These are phyloP conservation scores for Silurus asotus DNA, from an alignment of 2,113 vertebrate species.

Conservation along the genomic window DNA sequence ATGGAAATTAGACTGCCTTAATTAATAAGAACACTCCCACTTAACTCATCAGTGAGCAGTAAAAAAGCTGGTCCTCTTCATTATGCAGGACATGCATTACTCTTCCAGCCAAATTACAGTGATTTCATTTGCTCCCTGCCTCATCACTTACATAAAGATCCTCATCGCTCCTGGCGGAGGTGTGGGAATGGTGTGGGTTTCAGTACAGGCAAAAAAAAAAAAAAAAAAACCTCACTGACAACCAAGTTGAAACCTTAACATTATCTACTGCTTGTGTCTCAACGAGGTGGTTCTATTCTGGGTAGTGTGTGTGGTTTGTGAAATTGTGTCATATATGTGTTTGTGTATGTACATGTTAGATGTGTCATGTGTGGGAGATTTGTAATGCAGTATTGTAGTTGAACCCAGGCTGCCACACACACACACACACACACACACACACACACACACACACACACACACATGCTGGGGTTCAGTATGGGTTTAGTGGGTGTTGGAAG, in stretches of 20 bases:
- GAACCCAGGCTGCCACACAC: constrained; percentile 16
- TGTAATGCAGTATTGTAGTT: constrained; percentile 39
- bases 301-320: constrained; percentile 7
- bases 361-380: constrained; percentile 41
- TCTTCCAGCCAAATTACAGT: constrained; percentile 56
- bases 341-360: constrained; percentile 28
- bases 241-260: constrained; percentile 37
- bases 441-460: not conserved
- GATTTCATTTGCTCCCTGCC: constrained; percentile 58
- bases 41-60: constrained; percentile 51
- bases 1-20: constrained; percentile 60
- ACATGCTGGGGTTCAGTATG: not conserved
- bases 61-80: constrained; percentile 53
- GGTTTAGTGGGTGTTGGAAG: not conserved
- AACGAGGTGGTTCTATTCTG: constrained; percentile 46
- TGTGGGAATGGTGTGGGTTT: constrained; percentile 53
- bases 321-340: constrained; percentile 18
- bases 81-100: constrained; percentile 51
- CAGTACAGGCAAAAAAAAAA: constrained; percentile 35
- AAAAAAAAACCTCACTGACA: constrained; percentile 40
- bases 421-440: not conserved
- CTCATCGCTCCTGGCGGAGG: constrained; percentile 44
- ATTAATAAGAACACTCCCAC: constrained; percentile 61
- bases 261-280: constrained; percentile 40
- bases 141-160: constrained; percentile 55